A percentile compares a stretch with the other conserved stretches of the same genome.
Evolutionary conservation across 1,140 invertebrate species (phyloP).

Genomic region (Rhopalosiphum maidis): DNA sequence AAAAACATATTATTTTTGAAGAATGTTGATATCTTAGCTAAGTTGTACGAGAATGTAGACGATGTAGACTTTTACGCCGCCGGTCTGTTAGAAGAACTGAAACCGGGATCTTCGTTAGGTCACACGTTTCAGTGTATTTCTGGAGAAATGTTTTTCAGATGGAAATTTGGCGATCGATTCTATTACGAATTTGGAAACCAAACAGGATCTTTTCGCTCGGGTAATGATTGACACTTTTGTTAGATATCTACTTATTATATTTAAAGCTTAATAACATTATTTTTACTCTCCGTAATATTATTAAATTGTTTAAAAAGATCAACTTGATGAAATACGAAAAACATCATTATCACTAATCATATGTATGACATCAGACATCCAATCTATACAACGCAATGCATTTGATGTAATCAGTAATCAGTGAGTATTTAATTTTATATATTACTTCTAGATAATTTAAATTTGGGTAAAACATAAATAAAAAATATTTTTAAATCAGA

Average conservation of each 20-base stretch:
- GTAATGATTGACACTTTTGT: constrained; percentile 64
- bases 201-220: constrained; percentile 72
- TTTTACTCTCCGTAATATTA: background rate
- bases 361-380: background rate
- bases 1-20: constrained; percentile 22
- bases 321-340: constrained; percentile 41
- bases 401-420: background rate
- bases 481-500: background rate
- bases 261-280: background rate
- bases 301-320: background rate
- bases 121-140: constrained; percentile 92
- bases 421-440: constrained; percentile 8
- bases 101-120: constrained; percentile 79
- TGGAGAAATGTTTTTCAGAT: constrained; percentile 84
- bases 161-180: constrained; percentile 80
- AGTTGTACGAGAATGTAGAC: constrained; percentile 74
- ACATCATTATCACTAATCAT: background rate
- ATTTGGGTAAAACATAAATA: background rate
- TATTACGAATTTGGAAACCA: constrained; percentile 81
- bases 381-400: background rate
- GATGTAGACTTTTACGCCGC: constrained; percentile 93
- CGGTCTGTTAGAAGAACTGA: constrained; percentile 83
- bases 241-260: background rate
- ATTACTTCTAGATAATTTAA: background rate
- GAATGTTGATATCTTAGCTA: constrained; percentile 34